A percentile compares a stretch with the other conserved stretches of the same genome.
Evolutionary conservation across 2,797 vertebrate genomes (phyloP).

Genomic region (Chiroxiphia lanceolata): DNA sequence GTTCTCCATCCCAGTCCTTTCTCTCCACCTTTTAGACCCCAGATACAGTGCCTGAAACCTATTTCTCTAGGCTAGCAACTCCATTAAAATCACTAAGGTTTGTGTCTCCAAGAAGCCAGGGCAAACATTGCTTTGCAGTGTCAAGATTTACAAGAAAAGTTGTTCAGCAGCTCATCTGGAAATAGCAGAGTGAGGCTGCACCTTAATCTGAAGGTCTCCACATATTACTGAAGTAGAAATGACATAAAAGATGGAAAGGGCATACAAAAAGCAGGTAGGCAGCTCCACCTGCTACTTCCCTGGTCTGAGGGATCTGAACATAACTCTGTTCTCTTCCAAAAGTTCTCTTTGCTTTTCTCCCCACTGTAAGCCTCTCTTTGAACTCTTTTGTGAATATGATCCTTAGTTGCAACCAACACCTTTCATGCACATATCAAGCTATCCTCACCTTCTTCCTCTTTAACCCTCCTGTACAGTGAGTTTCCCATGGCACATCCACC

Average conservation of each 20-base stretch:
- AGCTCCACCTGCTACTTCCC: neutral
- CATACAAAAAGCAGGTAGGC: neutral
- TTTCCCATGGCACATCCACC: neutral
- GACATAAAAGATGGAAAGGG: neutral
- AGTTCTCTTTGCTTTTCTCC: neutral
- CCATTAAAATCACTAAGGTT: neutral
- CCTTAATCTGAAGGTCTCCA: neutral
- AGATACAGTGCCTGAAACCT: fast-evolving
- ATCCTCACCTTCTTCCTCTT: neutral
- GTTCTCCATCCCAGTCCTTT: neutral
- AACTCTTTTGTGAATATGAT: neutral
- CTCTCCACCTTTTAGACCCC: neutral
- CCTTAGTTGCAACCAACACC: neutral
- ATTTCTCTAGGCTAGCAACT: neutral
- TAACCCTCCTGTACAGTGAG: neutral
- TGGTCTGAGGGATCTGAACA: neutral
- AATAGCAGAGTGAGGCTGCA: neutral
- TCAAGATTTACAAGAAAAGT: neutral
- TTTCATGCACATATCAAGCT: neutral
- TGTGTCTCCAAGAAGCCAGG: neutral
- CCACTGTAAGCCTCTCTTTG: neutral
- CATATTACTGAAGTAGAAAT: neutral
- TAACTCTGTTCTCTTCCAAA: neutral
- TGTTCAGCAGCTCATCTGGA: neutral
- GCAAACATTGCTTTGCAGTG: neutral